phyloP scores from a whole-genome alignment of 2,888 invertebrate genomes.

The Minunthozetes semirufus region DNA sequence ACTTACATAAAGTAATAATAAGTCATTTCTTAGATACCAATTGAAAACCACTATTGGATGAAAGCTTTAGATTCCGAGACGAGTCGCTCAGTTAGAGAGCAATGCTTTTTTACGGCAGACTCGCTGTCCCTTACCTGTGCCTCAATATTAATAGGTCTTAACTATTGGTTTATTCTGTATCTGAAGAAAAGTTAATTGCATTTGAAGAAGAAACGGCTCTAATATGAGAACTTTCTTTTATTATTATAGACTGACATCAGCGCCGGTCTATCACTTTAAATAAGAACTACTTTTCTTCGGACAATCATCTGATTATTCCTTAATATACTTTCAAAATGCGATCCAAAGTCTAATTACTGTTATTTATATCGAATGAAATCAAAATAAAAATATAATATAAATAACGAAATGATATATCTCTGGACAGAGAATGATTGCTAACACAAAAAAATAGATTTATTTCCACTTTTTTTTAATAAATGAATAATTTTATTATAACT shows the following conservation, averaged over 20 bases:
- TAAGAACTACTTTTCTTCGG: too few species aligned
- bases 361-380: neutral
- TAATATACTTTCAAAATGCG: neutral
- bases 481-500: neutral
- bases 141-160: too few species aligned
- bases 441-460: neutral
- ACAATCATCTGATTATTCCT: neutral
- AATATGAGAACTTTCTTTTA: too few species aligned
- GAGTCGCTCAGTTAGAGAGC: neutral
- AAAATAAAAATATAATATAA: neutral
- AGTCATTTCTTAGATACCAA: neutral
- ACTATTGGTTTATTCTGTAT: too few species aligned
- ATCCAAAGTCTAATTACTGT: neutral
- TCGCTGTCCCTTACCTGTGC: neutral
- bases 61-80: neutral
- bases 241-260: too few species aligned
- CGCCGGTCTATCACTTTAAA: too few species aligned
- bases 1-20: neutral
- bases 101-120: neutral
- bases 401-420: neutral
- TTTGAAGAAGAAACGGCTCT: too few species aligned
- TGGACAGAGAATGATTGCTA: neutral
- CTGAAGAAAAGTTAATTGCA: too few species aligned
- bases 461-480: neutral
- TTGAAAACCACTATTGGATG: constrained; percentile 11